These are phyloP conservation scores for Potamarius usumacintae DNA, from an alignment of 2,113 vertebrate genomes.

Conservation along the genomic window DNA sequence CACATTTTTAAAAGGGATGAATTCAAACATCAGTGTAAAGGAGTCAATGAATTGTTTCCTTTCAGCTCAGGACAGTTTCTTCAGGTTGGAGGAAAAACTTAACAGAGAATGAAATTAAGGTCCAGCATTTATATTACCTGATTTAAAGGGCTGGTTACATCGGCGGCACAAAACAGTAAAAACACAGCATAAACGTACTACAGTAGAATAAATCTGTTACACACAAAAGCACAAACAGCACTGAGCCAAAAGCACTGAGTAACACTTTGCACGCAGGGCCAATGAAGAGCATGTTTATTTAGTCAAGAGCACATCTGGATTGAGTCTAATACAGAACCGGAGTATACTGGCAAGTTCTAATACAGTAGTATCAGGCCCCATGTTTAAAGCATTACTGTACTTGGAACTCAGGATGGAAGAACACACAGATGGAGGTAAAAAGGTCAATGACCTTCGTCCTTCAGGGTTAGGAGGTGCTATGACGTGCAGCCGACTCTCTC, in stretches of 20 bases:
- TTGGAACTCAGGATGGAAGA: conserved; percentile 6
- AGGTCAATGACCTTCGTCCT: conserved; percentile 2
- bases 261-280: conserved; percentile 8
- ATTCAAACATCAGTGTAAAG: conserved; percentile 11
- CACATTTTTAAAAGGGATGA: not conserved
- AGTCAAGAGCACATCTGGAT: not conserved
- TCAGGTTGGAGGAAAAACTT: conserved; percentile 25
- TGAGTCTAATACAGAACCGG: not conserved
- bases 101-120: not conserved
- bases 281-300: not conserved
- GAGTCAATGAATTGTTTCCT: not conserved
- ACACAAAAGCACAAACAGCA: conserved; percentile 6
- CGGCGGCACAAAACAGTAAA: not conserved
- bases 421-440: conserved; percentile 22
- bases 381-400: conserved; percentile 27
- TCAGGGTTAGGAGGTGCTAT: conserved; percentile 43
- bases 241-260: not conserved
- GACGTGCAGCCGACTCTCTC: conserved; percentile 74
- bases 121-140: conserved; percentile 14
- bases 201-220: conserved; percentile 16
- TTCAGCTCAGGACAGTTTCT: conserved; percentile 16
- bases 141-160: conserved; percentile 10
- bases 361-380: not conserved
- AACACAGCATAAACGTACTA: conserved; percentile 10
- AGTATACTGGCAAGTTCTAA: not conserved